phyloP scores from a whole-genome alignment of 2,113 vertebrate genomes.

The Grus americana region DNA sequence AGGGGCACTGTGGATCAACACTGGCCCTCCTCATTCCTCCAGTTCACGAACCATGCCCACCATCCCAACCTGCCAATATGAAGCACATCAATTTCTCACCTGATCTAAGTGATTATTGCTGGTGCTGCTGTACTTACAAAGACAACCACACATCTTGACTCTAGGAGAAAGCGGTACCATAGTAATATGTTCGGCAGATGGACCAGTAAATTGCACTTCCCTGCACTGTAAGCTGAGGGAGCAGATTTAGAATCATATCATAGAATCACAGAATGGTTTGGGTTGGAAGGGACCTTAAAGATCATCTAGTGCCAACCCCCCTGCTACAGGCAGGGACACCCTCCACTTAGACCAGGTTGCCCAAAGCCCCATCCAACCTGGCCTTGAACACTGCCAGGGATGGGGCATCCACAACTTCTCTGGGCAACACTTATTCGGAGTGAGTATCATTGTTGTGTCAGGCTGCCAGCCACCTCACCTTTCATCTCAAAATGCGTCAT shows the following conservation, averaged over 20 bases:
- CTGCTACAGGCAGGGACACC: no score
- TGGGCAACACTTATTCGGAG: not conserved
- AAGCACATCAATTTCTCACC: not conserved
- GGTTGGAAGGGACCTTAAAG: no score
- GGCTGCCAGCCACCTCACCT: not conserved
- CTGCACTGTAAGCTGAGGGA: not conserved
- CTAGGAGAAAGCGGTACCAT: not conserved
- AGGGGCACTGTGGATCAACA: not conserved
- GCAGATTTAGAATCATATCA: not conserved
- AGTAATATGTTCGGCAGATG: not conserved
- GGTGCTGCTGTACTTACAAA: not conserved
- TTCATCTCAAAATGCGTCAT: fast-evolving
- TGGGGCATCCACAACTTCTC: no score
- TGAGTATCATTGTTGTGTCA: fast-evolving
- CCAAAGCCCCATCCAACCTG: no score
- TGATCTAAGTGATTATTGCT: not conserved
- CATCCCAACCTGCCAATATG: not conserved
- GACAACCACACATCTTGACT: not conserved
- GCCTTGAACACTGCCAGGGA: no score
- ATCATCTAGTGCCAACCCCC: no score
- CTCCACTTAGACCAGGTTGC: no score
- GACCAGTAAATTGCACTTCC: not conserved
- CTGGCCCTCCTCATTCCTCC: not conserved
- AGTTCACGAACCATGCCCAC: not conserved
- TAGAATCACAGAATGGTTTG: no score